A percentile compares a stretch with the other conserved stretches of the same genome.
Evolutionary conservation across 2,888 invertebrate genomes (phyloP).

Genomic region (Teinopalpus imperialis): DNA sequence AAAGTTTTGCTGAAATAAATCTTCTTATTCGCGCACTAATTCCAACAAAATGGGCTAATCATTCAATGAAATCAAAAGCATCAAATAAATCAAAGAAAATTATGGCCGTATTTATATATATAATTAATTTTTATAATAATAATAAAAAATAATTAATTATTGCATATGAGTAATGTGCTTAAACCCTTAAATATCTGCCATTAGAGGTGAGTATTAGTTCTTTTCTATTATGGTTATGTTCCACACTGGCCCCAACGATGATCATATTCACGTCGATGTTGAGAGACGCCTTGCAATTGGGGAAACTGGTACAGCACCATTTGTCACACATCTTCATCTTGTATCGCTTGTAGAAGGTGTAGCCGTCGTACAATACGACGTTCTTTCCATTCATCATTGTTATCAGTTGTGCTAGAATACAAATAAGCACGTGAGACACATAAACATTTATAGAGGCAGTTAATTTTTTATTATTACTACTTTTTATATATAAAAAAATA

Average conservation of each 20-base stretch:
- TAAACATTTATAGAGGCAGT: no score
- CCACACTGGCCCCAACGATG: slow-evolving; percentile 13
- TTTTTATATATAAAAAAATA: no score
- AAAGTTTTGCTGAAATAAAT: no score
- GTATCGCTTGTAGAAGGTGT: slow-evolving; percentile 32
- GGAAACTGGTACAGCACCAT: slow-evolving; percentile 35
- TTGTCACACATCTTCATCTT: slow-evolving; percentile 10
- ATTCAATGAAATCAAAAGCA: no score
- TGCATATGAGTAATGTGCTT: no score
- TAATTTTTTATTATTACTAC: no score
- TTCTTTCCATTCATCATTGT: slow-evolving; percentile 37
- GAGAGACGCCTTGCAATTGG: slow-evolving; percentile 36
- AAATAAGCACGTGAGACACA: no score
- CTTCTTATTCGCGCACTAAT: no score
- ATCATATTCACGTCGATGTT: slow-evolving; percentile 24
- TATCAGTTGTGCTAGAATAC: slow-evolving; percentile 31
- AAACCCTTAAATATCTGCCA: slow-evolving; percentile 27
- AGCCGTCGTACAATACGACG: slow-evolving; percentile 29
- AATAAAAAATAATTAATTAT: not conserved
- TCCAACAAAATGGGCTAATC: no score
- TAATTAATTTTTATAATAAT: no score
- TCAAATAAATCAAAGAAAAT: no score
- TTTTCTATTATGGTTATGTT: slow-evolving; percentile 31
- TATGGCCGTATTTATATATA: no score
- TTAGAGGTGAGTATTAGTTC: slow-evolving; percentile 31